These are phyloP conservation scores for Mongoloraphidia duomilia DNA, from an alignment of 2,888 invertebrate genomes.

Conservation along the genomic window DNA sequence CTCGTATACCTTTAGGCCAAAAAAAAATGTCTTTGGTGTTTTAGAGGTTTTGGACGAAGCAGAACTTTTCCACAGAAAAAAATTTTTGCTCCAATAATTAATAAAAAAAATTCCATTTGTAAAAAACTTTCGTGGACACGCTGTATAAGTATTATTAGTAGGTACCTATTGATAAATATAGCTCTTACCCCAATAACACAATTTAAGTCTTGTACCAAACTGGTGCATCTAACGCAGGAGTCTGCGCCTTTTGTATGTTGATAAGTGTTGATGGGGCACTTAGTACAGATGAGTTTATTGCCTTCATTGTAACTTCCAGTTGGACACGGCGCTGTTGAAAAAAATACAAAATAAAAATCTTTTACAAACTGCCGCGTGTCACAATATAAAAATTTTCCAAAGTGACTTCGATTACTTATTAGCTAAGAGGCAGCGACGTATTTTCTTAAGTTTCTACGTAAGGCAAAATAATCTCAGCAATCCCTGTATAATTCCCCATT, in stretches of 20 bases:
- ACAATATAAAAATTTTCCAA: not conserved
- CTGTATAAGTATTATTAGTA: not conserved
- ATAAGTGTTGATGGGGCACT: conserved; percentile 26
- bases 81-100: no score
- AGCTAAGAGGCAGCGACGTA: no score
- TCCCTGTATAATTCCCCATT: no score
- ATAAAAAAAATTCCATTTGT: no score
- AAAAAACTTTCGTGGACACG: no score
- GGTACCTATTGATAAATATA: not conserved
- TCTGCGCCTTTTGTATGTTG: conserved; percentile 26
- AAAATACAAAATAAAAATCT: not conserved
- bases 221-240: conserved; percentile 24
- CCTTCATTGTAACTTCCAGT: conserved; percentile 25
- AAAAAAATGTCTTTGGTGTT: no score
- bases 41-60: no score
- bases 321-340: conserved; percentile 25
- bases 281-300: conserved; percentile 23
- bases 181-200: conserved; percentile 17
- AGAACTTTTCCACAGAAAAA: no score
- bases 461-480: no score
- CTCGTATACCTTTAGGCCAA: no score
- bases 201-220: conserved; percentile 25
- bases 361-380: not conserved
- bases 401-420: conserved; percentile 1
- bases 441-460: no score